Evolutionary conservation across 2,888 invertebrate genomes (phyloP), one percentile per base, ranked within the genome.

Genomic region (Andrena haemorrhoa): DNA sequence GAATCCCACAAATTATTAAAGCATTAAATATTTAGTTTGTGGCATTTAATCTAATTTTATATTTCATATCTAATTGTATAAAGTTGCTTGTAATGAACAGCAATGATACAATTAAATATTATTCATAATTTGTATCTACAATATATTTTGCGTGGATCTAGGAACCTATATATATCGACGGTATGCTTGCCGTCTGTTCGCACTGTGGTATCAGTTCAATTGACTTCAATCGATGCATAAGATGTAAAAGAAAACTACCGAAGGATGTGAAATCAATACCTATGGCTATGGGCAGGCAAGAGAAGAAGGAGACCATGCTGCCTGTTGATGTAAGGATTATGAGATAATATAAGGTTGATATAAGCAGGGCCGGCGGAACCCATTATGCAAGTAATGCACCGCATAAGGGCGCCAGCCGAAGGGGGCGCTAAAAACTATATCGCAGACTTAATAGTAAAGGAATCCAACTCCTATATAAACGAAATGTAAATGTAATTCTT

Each of bases 201-300:
- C 95, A 95, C 85, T 98, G 98, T 93, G 98, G 98, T 23, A 96
- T 96, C 91, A 95, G 96, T 63, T 97, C 97, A 70, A 95, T 95
- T 89, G 97, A 98, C 93, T 97, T 98, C 93, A 96, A 96, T 88
- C 96, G 96, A 82, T 98, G 98, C 94, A 96, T 97, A 94, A 93
- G 95, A 87, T 97, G 97, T 94, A 96, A 95, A 92, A 95, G 96
- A 89, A 95, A 96, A 91, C 95, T 97, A 88, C 95, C 96, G 0
- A 96, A 97, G 82, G 96, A 97, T 90, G 97, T 97, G 35, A 97
- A 97, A 94, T 89, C 94, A 0, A 92, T 94, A 70, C 93, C 94
- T 33, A 90, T 93, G 85, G 76, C 82, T 16, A 74, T 85, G 79
- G 86, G 85, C 69, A 85, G 84, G 23, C 68, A 79, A 73, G 85